These are phyloP conservation scores for Carposina sasakii DNA, from an alignment of 1,140 invertebrate species.

Conservation along the genomic window DNA sequence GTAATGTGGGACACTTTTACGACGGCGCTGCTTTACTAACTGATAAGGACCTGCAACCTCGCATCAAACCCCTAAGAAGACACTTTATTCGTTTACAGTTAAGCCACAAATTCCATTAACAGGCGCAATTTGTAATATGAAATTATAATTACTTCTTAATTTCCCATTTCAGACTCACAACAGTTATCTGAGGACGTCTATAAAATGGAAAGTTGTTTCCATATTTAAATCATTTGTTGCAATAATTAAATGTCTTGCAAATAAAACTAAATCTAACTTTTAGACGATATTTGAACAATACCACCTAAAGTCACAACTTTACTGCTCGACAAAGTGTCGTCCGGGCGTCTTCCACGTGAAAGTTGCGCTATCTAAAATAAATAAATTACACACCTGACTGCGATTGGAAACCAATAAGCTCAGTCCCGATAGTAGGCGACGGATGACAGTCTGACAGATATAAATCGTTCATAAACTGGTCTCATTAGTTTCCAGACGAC, in stretches of 20 bases:
- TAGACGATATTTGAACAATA: slow-evolving; percentile 64
- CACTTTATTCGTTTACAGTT: slow-evolving; percentile 52
- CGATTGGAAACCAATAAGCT: slow-evolving; percentile 60
- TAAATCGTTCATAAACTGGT: slow-evolving; percentile 57
- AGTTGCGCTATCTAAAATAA: slow-evolving; percentile 40
- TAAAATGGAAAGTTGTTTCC: slow-evolving; percentile 55
- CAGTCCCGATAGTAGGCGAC: slow-evolving; percentile 40
- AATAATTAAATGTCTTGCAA: slow-evolving; percentile 34
- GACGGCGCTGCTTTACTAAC: slow-evolving; percentile 63
- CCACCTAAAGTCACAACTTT: slow-evolving; percentile 55
- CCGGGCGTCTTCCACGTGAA: slow-evolving; percentile 27
- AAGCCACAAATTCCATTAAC: slow-evolving; percentile 57
- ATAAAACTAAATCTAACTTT: slow-evolving; percentile 50
- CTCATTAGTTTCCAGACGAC: slow-evolving; percentile 64
- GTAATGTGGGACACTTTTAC: slow-evolving; percentile 70
- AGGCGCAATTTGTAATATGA: slow-evolving; percentile 56
- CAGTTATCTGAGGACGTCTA: slow-evolving; percentile 54
- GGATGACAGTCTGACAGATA: slow-evolving; percentile 48
- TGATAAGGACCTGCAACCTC: slow-evolving; percentile 50
- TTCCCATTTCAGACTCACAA: slow-evolving; percentile 58
- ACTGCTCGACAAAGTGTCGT: slow-evolving; percentile 26
- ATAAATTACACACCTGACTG: slow-evolving; percentile 48
- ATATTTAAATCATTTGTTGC: slow-evolving; percentile 37
- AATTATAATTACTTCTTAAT: slow-evolving; percentile 69
- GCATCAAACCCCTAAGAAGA: slow-evolving; percentile 48